Evolutionary conservation across 2,888 invertebrate genomes (phyloP), one percentile per base, ranked within the genome.

Genomic region (Drosophila parthenogenetica): DNA sequence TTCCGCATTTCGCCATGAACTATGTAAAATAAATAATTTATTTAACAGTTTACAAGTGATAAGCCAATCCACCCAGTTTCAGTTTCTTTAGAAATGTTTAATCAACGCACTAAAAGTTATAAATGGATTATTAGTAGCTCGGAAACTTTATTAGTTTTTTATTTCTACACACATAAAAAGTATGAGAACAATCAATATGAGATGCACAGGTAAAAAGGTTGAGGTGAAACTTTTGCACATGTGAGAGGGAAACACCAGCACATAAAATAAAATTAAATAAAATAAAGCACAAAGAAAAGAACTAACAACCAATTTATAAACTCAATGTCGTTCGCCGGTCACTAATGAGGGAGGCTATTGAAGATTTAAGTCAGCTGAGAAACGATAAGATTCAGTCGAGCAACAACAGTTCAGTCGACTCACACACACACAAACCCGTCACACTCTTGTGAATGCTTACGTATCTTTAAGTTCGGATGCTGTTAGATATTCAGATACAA

Each of bases 291-390:
- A 54, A 25, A 35, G 10, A 48, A 49, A 58, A 62, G 49, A 77
- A 77, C 54, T 14, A 61, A 57, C 46, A 73, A 57, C 17, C 74
- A 77, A 75, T 75, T 77, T 77, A 68, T 42, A 69, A 74, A 78
- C 46, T 35, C 74, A 77, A 77, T 77, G 62, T 58, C 63, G 49
- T 57, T 63, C 48, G 45, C 16, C 45, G 61, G 55, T 17, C 45
- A n/a, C 64, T 75, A 75, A 75, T 75, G 75, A 75, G 64, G 8
- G 50, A 48, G 54, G 65, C 57, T 53, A 61, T 58, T 59, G 48
- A 60, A 80, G 86, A 86, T 86, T 79, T 55, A 42, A 81, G 81
- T 84, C 79, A 61, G 57, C 61, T 29, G 17, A 46, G 62, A 62
- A 60, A 37, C 58, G 49, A 67, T 58, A 54, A 66, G 73, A 50